Evolutionary conservation across 2,888 invertebrate species (phyloP), one percentile per base, ranked within the genome.

Genomic region (Quadriops clusia): DNA sequence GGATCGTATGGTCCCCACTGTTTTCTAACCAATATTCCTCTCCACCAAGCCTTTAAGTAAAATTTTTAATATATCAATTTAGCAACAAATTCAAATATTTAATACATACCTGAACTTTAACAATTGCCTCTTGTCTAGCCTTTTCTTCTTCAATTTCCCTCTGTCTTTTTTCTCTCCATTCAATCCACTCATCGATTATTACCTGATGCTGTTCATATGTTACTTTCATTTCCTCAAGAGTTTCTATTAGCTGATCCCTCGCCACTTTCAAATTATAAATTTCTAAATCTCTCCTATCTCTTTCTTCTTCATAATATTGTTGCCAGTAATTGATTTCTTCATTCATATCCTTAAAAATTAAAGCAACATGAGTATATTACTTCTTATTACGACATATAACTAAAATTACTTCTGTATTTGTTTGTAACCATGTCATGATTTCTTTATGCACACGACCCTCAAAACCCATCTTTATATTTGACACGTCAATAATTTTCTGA

Each of bases 1-100:
- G 39, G 43, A 22, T 36, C 37, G 24, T 43, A 53, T 4, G 46
- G 49, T 3, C 50, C 53, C 21, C 53, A 33, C 10, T 49, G 39
- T 28, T 38, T 49, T 23, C 45, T 38, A 5, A 42, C 36, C 53
- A 55, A 53, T 1, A 43, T 38, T 2, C 44, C 44, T 34, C 53
- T 43, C 55, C 54, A 54, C 54, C 54, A 56, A 14, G 44, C 39
- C 46, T 54, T 29, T 28, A 12, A 30, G 8, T 28, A 9, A 10
- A 24, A 7, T 13, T 30, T 10, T 3, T 12, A 24, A 7, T 6
- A 7, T 6, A 6, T 23, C 23, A 11, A 23, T 24, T 24, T 21
- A 13, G 11, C 5, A 10, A 17, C 3, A 3, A 12, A 29, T 10
- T 16, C 18, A 8, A 8, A 7, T 8, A 18, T 8, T 18, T 18